A percentile compares a stretch with the other conserved stretches of the same genome.
phyloP scores from a whole-genome alignment of 2,113 vertebrate genomes.

The Lepisosteus oculatus region DNA sequence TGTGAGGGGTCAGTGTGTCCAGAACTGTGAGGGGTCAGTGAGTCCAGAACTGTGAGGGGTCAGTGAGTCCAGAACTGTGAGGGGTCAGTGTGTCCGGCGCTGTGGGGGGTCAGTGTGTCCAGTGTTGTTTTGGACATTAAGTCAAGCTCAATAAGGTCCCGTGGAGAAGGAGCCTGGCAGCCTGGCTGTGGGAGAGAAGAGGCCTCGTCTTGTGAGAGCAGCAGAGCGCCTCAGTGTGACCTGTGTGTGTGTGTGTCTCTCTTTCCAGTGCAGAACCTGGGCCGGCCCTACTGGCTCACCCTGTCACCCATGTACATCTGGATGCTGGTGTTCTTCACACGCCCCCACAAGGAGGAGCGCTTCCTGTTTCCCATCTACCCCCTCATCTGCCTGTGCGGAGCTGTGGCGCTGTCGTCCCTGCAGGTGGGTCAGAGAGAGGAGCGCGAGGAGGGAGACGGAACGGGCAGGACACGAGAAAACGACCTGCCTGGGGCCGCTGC shows the following conservation, averaged over 20 bases:
- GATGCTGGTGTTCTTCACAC: conserved; percentile 94
- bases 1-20: neutral
- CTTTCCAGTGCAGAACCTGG: conserved; percentile 92
- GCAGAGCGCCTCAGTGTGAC: neutral
- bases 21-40: neutral
- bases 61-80: neutral
- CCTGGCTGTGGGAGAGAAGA: too few species aligned
- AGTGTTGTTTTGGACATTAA: too few species aligned
- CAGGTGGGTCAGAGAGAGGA: conserved; percentile 67
- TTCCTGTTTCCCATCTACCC: conserved; percentile 96
- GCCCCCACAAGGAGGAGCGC: conserved; percentile 93
- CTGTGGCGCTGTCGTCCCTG: conserved; percentile 90
- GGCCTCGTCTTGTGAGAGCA: neutral
- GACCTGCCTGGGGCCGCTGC: too few species aligned
- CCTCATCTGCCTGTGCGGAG: conserved; percentile 88
- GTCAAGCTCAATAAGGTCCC: too few species aligned
- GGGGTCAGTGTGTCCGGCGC: too few species aligned
- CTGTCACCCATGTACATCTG: conserved; percentile 96
- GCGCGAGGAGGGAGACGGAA: too few species aligned
- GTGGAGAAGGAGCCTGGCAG: too few species aligned
- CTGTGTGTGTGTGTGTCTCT: conserved; percentile 16
- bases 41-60: neutral
- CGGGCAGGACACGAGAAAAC: too few species aligned
- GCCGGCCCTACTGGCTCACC: conserved; percentile 95
- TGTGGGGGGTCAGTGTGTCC: neutral